Conservation (phyloP, 1,140 invertebrate species). For the Drosophila novamexicana region DNA sequence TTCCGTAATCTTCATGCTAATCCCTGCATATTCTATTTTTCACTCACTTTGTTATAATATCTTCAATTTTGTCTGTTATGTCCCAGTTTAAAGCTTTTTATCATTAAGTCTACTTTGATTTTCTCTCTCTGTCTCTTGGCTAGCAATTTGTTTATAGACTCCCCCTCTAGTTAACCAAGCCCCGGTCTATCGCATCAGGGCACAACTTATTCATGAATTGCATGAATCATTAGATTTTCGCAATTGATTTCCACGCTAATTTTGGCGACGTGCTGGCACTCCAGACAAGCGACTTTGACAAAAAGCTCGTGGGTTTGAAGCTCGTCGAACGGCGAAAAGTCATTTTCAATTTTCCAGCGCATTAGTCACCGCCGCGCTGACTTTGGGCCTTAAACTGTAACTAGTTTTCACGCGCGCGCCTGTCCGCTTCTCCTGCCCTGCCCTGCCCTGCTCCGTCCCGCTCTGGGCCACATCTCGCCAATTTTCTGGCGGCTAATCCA, state of each 20-base stretch:
- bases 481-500: constrained; percentile 52
- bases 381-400: constrained; percentile 69
- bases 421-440: constrained; percentile 2
- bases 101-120: not conserved
- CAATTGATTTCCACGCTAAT: constrained; percentile 78
- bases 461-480: not conserved
- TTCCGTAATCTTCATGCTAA: too few relatives aligned
- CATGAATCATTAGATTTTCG: constrained; percentile 47
- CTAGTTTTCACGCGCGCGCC: constrained; percentile 57
- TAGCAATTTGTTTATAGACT: constrained; percentile 4
- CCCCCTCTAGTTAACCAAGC: not conserved
- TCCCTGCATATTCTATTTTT: not conserved
- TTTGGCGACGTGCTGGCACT: constrained; percentile 70
- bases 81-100: not conserved
- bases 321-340: constrained; percentile 44
- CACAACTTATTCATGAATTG: constrained; percentile 35
- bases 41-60: too few relatives aligned
- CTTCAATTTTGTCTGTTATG: not conserved
- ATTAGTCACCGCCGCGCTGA: constrained; percentile 65
- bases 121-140: not conserved
- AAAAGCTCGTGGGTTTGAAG: constrained; percentile 34
- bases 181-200: not conserved
- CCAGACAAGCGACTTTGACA: constrained; percentile 58
- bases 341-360: constrained; percentile 77
- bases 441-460: not conserved